Evolutionary conservation across 1,140 invertebrate species (phyloP), one percentile per base, ranked within the genome.

Genomic region (Diploscapter pachys): DNA sequence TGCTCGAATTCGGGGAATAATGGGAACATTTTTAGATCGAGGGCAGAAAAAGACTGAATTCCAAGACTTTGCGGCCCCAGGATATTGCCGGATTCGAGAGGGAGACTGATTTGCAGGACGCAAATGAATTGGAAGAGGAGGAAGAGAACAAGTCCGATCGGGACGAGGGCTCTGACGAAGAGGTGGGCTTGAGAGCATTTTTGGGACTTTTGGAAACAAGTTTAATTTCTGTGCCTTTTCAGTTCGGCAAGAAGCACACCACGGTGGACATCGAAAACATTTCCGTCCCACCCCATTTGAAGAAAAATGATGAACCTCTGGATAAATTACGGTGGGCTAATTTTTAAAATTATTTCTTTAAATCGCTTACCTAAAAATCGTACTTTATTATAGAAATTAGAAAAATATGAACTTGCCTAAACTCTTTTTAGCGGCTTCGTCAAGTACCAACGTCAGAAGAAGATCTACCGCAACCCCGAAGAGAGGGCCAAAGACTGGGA

Each of bases 401-500:
- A 59, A 59, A 13, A 59, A 13, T 9, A 59, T 9, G 57, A 13
- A 49, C 65, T 62, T 75, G 55, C 55, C 51, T 54, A 49, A 9
- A 72, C 1, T 77, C 11, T 75, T 59, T 55, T 5, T 91, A 92
- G 31, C 79, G 96, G 96, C 63, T 99, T 98, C 87, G 92, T 98
- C 81, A 98, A 97, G 84, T 99, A 98, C 88, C 90, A 91, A 71
- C 89, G 96, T 66, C 93, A 97, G 82, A 92, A 91, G 3, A 89
- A 89, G 2, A 88, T 92, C 73, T 99, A 99, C 87, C 89, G 95
- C 53, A 89, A 91, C 11, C 91, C 91, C 0, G 91, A 91, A 61
- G 91, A 92, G 72, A 90, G 96, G 3, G 83, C 93, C 66, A 91
- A 94, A 76, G 95, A 99, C 86, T 99, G 95, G 95, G 91, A 95